These are phyloP conservation scores for Acronicta psi DNA, from an alignment of 2,888 invertebrate genomes.

Conservation along the genomic window DNA sequence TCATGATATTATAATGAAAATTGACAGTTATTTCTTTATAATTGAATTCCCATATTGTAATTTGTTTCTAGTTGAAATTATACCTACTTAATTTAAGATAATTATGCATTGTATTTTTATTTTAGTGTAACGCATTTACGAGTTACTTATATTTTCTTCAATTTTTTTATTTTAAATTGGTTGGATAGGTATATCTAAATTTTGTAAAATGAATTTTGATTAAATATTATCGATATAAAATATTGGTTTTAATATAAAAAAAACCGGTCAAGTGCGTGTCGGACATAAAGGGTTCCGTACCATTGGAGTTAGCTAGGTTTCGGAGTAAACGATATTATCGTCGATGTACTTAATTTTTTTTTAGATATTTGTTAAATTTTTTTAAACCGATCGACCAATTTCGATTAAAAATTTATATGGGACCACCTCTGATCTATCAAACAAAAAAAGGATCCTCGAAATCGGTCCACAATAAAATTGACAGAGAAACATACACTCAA, in stretches of 20 bases:
- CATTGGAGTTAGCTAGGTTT: too few species aligned
- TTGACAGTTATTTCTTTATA: conserved; percentile 44
- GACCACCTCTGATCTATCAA: too few species aligned
- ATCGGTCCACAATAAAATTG: too few species aligned
- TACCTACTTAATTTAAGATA: conserved; percentile 47
- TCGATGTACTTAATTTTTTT: too few species aligned
- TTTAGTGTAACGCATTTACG: conserved; percentile 74
- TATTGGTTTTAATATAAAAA: conserved; percentile 12
- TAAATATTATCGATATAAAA: conserved; percentile 76
- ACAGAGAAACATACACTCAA: too few species aligned
- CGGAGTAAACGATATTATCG: too few species aligned
- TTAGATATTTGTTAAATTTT: too few species aligned
- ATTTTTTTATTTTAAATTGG: conserved; percentile 70
- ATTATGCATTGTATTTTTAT: conserved; percentile 65
- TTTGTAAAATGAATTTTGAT: conserved; percentile 86
- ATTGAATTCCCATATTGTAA: conserved; percentile 14
- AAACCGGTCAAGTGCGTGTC: too few species aligned
- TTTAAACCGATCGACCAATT: too few species aligned
- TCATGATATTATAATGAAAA: background rate
- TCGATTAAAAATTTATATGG: too few species aligned
- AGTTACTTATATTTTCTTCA: conserved; percentile 65
- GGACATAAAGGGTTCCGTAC: too few species aligned
- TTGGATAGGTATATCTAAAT: conserved; percentile 78
- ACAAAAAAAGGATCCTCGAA: too few species aligned
- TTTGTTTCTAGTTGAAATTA: conserved; percentile 30